Evolutionary conservation across 2,797 vertebrate species (phyloP).

Genomic region (Melanogrammus aeglefinus): DNA sequence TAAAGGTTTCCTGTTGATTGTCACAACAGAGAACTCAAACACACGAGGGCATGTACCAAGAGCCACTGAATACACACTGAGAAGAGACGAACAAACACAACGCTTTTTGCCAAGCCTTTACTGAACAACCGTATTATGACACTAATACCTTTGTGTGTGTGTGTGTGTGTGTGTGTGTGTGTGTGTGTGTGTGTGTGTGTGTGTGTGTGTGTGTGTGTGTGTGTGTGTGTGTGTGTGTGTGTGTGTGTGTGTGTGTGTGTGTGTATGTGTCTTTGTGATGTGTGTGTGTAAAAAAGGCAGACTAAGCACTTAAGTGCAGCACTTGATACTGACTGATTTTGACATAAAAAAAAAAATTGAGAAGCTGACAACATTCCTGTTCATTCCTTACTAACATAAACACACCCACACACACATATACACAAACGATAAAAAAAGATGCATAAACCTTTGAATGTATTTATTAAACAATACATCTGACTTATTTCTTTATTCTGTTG

Average conservation of each 20-base stretch:
- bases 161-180: slow-evolving; percentile 24
- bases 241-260: slow-evolving; percentile 50
- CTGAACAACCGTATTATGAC: background rate
- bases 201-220: slow-evolving; percentile 48
- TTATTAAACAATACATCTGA: no score
- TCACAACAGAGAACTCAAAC: background rate
- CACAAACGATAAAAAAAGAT: background rate
- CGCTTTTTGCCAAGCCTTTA: background rate
- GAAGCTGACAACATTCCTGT: no score
- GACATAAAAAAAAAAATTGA: no score
- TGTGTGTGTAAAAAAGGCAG: slow-evolving; percentile 38
- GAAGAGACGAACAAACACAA: background rate
- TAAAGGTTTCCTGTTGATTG: background rate
- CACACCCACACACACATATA: no score
- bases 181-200: slow-evolving; percentile 43
- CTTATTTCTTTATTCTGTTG: no score
- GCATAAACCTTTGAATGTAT: background rate
- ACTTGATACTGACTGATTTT: no score
- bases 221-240: slow-evolving; percentile 48
- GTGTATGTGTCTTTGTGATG: slow-evolving; percentile 50
- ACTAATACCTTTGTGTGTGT: background rate
- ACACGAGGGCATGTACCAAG: background rate
- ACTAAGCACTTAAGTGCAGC: slow-evolving; percentile 19
- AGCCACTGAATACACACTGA: background rate
- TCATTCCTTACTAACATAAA: no score